Evolutionary conservation across 2,888 invertebrate species (phyloP), one percentile per base, ranked within the genome.

Genomic region (Cheilosia scutellata): DNA sequence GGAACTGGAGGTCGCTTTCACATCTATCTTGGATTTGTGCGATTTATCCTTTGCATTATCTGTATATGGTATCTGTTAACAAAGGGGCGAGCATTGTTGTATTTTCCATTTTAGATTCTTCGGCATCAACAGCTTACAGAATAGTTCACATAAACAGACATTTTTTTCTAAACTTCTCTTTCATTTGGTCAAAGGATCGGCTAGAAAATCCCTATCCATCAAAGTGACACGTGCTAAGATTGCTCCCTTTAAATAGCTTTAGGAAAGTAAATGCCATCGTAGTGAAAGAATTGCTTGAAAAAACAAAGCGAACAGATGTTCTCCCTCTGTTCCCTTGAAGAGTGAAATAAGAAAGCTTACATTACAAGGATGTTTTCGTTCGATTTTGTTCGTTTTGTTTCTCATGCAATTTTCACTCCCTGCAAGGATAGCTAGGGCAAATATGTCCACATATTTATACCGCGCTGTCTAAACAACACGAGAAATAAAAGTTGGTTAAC

Each of bases 401-500:
- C 4, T 42, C 42, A 1, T 49, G 13, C 27, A 3, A n/a, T 40
- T 42, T 51, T 20, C 49, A 27, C 51, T 51, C 1, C 16, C 49
- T 57, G 11, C n/a, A 25, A 27, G 44, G 27, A 29, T 11, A 20
- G 53, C 25, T 31, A 40, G 16, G 20, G 47, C 53, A 55, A 33
- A 62, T 80, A 71, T 27, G 60, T 57, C 47, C 82, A 86, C 71
- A 77, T 86, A 82, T 80, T 86, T 86, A 68, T 77, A 37, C 66
- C 57, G 25, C 58, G 49, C 57, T 68, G 57, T 68, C 76, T 63
- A 80, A 84, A 55, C 57, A 72, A 74, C 74, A 83, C 33, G 42
- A 29, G 20, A 71, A 65, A 53, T 76, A 77, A 86, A 82, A 86
- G 44, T 82, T 77, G 66, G 82, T 77, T 72, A 77, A 82, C 82